Conservation (phyloP, 2,113 vertebrate species). For the Zosterops hypoxanthus region DNA sequence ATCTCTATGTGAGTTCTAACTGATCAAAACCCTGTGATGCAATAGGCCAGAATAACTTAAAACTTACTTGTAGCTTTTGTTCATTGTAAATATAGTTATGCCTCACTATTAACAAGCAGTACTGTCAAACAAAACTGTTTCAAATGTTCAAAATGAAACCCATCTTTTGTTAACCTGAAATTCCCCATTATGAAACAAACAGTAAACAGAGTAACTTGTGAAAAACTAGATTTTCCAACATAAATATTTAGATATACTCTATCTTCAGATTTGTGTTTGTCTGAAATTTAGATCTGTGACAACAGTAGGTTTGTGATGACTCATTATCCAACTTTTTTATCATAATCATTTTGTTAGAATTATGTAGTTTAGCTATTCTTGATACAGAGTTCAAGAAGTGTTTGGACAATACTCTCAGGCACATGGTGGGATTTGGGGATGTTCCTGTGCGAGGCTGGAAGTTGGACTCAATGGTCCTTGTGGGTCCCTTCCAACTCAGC, state of each 20-base stretch:
- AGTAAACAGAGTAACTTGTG: not conserved
- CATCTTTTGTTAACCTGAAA: not conserved
- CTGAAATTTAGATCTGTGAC: not conserved
- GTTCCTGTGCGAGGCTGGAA: not conserved
- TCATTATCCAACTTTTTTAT: not conserved
- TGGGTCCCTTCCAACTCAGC: not conserved
- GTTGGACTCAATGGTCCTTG: not conserved
- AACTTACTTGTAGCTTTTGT: not conserved
- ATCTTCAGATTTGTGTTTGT: not conserved
- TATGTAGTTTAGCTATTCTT: not conserved
- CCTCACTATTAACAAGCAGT: not conserved
- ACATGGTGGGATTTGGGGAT: not conserved
- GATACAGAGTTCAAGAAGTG: not conserved
- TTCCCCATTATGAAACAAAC: not conserved
- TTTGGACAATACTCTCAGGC: not conserved
- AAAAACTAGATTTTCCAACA: not conserved
- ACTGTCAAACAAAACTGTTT: not conserved
- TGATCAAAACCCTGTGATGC: not conserved
- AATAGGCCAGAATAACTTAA: not conserved
- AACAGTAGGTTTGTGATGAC: not conserved
- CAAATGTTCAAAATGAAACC: not conserved
- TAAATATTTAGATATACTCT: not conserved
- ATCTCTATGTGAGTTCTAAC: not conserved
- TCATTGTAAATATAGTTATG: accelerated
- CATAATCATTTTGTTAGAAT: not conserved